Conservation (phyloP, 1,140 invertebrate species). For the Ceratoteleas bidentatus region DNA sequence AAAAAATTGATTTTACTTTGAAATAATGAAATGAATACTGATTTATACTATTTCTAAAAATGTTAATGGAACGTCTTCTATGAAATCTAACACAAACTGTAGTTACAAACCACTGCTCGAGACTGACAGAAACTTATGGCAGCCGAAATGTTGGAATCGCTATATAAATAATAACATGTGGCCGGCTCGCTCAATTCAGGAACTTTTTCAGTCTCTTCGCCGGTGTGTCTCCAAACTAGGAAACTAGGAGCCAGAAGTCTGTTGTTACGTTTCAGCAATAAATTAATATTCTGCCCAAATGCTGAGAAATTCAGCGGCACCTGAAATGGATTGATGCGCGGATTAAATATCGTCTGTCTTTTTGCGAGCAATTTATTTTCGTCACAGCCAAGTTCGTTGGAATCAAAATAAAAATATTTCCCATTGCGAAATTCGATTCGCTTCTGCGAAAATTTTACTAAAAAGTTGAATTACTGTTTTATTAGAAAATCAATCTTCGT, state of each 20-base stretch:
- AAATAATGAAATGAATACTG: too few relatives aligned
- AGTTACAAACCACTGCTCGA: conserved; percentile 77
- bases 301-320: conserved; percentile 73
- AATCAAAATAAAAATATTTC: not conserved
- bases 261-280: conserved; percentile 80
- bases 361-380: conserved; percentile 1
- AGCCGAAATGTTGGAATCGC: conserved; percentile 76
- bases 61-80: too few relatives aligned
- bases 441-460: not conserved
- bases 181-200: conserved; percentile 59
- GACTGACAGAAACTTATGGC: conserved; percentile 82
- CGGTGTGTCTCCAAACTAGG: conserved; percentile 78
- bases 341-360: conserved; percentile 15
- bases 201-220: conserved; percentile 65
- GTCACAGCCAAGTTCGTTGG: not conserved
- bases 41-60: too few relatives aligned
- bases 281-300: conserved; percentile 74
- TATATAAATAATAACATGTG: conserved; percentile 82
- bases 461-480: not conserved
- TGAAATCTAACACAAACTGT: not conserved
- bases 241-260: conserved; percentile 78
- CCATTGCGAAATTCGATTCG: conserved; percentile 7
- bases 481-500: too few relatives aligned
- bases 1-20: too few relatives aligned
- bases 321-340: conserved; percentile 61